Evolutionary conservation across 2,888 invertebrate species (phyloP).

Genomic region (Eupeodes luniger): DNA sequence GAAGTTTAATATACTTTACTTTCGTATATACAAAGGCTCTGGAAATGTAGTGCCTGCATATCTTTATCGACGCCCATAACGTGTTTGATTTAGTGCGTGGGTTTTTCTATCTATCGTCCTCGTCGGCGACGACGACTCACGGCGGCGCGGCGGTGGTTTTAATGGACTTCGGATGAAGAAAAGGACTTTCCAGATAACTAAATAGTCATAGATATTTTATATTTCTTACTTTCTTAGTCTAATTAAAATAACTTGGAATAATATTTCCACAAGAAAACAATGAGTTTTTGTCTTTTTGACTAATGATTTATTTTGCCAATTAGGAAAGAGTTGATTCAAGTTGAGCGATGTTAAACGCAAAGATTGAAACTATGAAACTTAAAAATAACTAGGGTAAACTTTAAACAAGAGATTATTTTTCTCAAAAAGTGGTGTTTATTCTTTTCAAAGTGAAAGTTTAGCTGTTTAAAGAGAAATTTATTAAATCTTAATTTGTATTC

Average conservation of each 20-base stretch:
- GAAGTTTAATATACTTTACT: background rate
- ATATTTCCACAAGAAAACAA: background rate
- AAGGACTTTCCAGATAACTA: constrained; percentile 25
- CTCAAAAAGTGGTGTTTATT: too few relatives aligned
- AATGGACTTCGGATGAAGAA: constrained; percentile 6
- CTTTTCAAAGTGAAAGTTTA: too few relatives aligned
- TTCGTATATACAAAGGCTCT: background rate
- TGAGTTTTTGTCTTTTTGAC: background rate
- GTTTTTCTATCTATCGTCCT: constrained; percentile 12
- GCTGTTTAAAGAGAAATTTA: too few relatives aligned
- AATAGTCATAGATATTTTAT: background rate
- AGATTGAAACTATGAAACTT: too few relatives aligned
- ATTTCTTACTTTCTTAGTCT: constrained; percentile 29
- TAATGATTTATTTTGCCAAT: background rate
- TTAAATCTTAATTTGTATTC: too few relatives aligned
- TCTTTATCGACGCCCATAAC: constrained; percentile 72
- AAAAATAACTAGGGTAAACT: too few relatives aligned
- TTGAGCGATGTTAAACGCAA: background rate
- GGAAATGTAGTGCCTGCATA: constrained; percentile 28
- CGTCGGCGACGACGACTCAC: background rate
- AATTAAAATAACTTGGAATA: constrained; percentile 60
- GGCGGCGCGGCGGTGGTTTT: background rate
- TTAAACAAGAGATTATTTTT: too few relatives aligned
- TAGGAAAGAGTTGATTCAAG: background rate
- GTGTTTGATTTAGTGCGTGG: constrained; percentile 59